phyloP scores from a whole-genome alignment of 1,140 invertebrate species.

The Eriosoma lanigerum region DNA sequence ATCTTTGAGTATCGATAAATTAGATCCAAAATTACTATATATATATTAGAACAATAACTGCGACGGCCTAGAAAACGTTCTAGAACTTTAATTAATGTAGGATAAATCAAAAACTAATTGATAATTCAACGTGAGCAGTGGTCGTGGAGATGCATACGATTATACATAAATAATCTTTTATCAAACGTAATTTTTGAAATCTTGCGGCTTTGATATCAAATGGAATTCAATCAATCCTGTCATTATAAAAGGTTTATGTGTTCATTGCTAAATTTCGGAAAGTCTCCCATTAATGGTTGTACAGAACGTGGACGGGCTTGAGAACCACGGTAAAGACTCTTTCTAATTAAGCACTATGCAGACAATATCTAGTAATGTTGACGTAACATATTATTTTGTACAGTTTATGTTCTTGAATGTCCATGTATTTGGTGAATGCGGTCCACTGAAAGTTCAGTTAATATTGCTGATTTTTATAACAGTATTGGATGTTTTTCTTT shows the following conservation, averaged over 20 bases:
- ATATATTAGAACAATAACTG: conserved; percentile 53
- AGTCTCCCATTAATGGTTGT: neutral
- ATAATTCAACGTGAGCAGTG: conserved; percentile 59
- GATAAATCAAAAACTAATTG: conserved; percentile 58
- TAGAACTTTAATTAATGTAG: conserved; percentile 58
- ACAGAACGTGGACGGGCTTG: neutral
- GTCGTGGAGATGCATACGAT: conserved; percentile 59
- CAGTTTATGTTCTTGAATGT: neutral
- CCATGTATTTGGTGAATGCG: neutral
- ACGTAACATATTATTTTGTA: conserved; percentile 10
- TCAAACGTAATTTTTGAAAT: neutral
- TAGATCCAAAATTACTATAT: conserved; percentile 56
- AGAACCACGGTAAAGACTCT: conserved; percentile 55
- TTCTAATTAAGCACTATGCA: conserved; percentile 53
- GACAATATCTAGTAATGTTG: conserved; percentile 57
- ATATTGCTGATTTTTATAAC: neutral
- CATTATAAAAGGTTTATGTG: neutral
- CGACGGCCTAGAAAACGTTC: conserved; percentile 54
- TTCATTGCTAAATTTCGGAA: neutral
- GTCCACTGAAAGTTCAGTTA: neutral
- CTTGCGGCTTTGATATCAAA: conserved; percentile 56
- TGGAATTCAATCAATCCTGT: neutral
- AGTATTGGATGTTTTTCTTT: neutral
- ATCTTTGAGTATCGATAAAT: conserved; percentile 54
- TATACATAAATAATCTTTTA: conserved; percentile 59